phyloP scores from a whole-genome alignment of 2,888 invertebrate species.

The Perizoma affinitatum region DNA sequence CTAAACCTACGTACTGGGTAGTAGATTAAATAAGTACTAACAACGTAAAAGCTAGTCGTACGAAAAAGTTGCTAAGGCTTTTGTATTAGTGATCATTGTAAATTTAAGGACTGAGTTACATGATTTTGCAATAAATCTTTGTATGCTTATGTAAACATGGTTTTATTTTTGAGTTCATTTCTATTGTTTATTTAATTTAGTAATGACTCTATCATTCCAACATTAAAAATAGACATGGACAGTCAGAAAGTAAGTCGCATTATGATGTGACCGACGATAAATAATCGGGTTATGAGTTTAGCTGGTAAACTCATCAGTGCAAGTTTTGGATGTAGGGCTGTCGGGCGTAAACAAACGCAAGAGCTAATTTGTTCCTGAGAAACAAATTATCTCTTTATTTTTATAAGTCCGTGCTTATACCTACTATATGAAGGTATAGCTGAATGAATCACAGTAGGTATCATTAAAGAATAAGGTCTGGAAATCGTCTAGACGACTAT shows the following conservation, averaged over 20 bases:
- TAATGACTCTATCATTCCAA: slow-evolving; percentile 19
- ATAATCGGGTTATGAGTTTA: slow-evolving; percentile 59
- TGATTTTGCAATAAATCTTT: slow-evolving; percentile 37
- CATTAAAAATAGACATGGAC: slow-evolving; percentile 44
- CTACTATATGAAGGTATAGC: too few species aligned
- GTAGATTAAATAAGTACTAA: neutral
- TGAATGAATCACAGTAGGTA: too few species aligned
- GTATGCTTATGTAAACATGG: slow-evolving; percentile 29
- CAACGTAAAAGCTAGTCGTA: slow-evolving; percentile 16
- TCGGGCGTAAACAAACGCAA: too few species aligned
- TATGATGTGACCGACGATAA: slow-evolving; percentile 67
- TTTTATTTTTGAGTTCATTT: slow-evolving; percentile 19
- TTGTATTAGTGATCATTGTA: slow-evolving; percentile 33
- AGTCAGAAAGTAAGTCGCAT: slow-evolving; percentile 34
- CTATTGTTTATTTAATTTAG: slow-evolving; percentile 9
- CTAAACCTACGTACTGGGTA: too few species aligned
- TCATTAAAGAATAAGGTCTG: too few species aligned
- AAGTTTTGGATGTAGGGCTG: slow-evolving; percentile 46
- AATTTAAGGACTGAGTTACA: slow-evolving; percentile 44
- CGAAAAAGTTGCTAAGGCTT: slow-evolving; percentile 9
- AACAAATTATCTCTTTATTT: too few species aligned
- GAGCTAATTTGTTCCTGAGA: too few species aligned
- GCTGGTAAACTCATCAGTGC: slow-evolving; percentile 62
- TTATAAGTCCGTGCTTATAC: too few species aligned
- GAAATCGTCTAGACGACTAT: too few species aligned